These are phyloP conservation scores for Lutjanus erythropterus DNA, from an alignment of 2,113 vertebrate species.

Conservation along the genomic window DNA sequence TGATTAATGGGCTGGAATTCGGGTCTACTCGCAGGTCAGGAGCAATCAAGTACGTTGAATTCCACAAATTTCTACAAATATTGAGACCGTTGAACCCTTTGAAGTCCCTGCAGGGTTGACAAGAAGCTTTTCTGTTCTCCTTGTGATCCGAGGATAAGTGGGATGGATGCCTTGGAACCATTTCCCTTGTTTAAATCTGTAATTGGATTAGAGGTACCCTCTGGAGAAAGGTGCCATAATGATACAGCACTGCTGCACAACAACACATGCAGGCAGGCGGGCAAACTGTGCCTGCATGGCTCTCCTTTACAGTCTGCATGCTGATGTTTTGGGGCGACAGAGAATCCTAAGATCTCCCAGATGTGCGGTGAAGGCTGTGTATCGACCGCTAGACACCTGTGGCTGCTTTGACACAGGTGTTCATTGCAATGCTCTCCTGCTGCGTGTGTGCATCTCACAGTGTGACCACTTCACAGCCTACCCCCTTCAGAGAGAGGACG, in stretches of 20 bases:
- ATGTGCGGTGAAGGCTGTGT: slow-evolving; percentile 9
- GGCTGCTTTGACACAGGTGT: slow-evolving; percentile 49
- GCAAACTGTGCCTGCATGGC: slow-evolving; percentile 6
- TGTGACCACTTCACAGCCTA: slow-evolving; percentile 42
- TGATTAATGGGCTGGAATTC: slow-evolving; percentile 64
- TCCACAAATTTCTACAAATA: slow-evolving; percentile 71
- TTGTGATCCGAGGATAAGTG: slow-evolving; percentile 65
- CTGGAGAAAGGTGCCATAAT: slow-evolving; percentile 67
- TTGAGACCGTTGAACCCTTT: slow-evolving; percentile 69
- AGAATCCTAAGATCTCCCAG: slow-evolving; percentile 42
- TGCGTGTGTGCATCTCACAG: slow-evolving; percentile 9
- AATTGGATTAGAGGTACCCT: slow-evolving; percentile 76
- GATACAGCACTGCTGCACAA: slow-evolving; percentile 48
- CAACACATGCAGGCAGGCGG: slow-evolving; percentile 37
- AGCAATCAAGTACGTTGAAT: slow-evolving; percentile 71
- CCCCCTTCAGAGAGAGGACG: slow-evolving; percentile 9
- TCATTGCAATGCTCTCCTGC: slow-evolving; percentile 29
- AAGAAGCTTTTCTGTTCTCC: slow-evolving; percentile 60
- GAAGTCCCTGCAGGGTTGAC: slow-evolving; percentile 62
- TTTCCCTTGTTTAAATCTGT: slow-evolving; percentile 74
- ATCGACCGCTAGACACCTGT: slow-evolving; percentile 29
- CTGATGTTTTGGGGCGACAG: slow-evolving; percentile 16
- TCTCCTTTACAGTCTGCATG: slow-evolving; percentile 25
- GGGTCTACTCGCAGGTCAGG: slow-evolving; percentile 57
- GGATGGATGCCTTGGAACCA: slow-evolving; percentile 70